phyloP scores from a whole-genome alignment of 1,140 invertebrate species.

The Bilobella aurantiaca region DNA sequence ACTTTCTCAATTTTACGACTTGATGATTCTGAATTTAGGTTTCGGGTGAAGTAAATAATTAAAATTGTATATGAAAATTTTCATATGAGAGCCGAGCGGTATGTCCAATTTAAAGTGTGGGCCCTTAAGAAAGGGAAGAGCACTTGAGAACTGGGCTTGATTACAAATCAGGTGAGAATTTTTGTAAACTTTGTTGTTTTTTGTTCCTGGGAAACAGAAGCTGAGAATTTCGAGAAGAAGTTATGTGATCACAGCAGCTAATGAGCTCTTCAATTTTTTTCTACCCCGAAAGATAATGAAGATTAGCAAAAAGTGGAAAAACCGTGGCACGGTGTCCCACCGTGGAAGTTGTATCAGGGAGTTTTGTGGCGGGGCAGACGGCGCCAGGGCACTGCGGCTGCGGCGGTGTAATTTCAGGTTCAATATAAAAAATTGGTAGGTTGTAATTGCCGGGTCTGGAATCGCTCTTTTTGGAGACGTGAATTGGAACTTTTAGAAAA shows the following conservation, averaged over 20 bases:
- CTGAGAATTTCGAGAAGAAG: too few species aligned
- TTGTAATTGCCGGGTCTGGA: constrained; percentile 36
- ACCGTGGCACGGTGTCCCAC: not conserved
- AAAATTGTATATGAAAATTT: too few species aligned
- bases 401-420: constrained; percentile 36
- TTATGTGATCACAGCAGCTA: constrained; percentile 12
- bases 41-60: too few species aligned
- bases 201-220: not conserved
- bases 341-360: not conserved
- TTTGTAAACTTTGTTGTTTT: not conserved
- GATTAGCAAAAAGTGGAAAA: constrained; percentile 28
- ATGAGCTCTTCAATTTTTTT: constrained; percentile 25
- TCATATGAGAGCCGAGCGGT: too few species aligned
- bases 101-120: too few species aligned
- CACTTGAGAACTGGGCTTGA: not conserved
- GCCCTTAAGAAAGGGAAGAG: too few species aligned
- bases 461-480: not conserved
- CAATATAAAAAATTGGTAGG: constrained; percentile 37
- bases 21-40: too few species aligned
- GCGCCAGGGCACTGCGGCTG: constrained; percentile 36
- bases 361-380: constrained; percentile 28
- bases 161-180: constrained; percentile 2
- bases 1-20: too few species aligned
- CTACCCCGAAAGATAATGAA: constrained; percentile 33
- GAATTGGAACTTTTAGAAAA: not conserved